A percentile compares a stretch with the other conserved stretches of the same genome.
Conservation (phyloP, 2,113 vertebrate species). For the Pelecanoides urinatrix region DNA sequence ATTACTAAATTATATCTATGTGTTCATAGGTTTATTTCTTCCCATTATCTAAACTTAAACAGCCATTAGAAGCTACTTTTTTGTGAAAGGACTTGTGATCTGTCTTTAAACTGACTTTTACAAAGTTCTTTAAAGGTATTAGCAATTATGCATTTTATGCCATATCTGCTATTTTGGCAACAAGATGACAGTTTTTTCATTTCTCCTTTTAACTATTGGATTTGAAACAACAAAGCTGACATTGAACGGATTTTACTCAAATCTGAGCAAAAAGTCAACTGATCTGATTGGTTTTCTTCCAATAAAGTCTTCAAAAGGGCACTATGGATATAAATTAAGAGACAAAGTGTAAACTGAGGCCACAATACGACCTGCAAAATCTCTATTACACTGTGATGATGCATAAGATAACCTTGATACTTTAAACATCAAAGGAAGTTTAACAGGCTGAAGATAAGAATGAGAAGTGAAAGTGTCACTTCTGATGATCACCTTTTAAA, state of each 20-base stretch:
- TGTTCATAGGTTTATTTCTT: not conserved
- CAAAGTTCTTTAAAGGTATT: not conserved
- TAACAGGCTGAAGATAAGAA: not conserved
- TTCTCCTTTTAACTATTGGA: not conserved
- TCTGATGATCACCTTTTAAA: not conserved
- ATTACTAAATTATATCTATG: not conserved
- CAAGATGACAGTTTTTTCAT: not conserved
- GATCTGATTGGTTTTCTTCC: not conserved
- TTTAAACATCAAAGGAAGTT: not conserved
- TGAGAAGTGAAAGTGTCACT: not conserved
- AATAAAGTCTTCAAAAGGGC: not conserved
- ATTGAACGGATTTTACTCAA: not conserved
- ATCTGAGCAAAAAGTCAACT: not conserved
- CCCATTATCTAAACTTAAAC: not conserved
- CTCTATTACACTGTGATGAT: not conserved
- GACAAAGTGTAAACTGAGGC: not conserved
- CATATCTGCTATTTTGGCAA: not conserved
- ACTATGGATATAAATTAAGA: not conserved
- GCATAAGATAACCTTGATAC: not conserved
- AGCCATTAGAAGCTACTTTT: not conserved
- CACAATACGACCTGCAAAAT: not conserved
- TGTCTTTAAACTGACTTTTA: not conserved
- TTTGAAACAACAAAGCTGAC: not conserved
- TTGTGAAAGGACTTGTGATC: not conserved
- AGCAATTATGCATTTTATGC: not conserved